Percentiles rank a stretch among this genome's conserved stretches.
These are phyloP conservation scores for Anastatus disparis DNA, from an alignment of 1,140 invertebrate species.

Conservation along the genomic window DNA sequence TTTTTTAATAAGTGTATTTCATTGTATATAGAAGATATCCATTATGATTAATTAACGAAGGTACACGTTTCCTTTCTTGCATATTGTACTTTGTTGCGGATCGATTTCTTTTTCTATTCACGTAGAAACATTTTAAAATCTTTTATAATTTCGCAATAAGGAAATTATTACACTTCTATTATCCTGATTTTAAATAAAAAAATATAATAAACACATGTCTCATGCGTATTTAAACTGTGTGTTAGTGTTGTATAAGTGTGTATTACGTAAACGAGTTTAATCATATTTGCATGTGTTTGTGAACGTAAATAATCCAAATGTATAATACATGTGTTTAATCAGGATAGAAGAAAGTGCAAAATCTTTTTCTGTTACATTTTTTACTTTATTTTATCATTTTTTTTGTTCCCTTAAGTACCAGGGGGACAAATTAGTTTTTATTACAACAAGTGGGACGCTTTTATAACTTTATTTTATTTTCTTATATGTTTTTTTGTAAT, in stretches of 20 bases:
- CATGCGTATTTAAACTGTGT: too few species aligned
- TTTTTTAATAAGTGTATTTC: conserved; percentile 57
- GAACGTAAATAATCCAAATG: too few species aligned
- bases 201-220: too few species aligned
- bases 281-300: too few species aligned
- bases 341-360: conserved; percentile 13
- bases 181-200: too few species aligned
- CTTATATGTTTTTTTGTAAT: conserved; percentile 42
- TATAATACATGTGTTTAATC: conserved; percentile 13
- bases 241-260: too few species aligned
- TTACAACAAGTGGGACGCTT: conserved; percentile 46
- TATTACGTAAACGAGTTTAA: too few species aligned
- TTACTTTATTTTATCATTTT: conserved; percentile 16
- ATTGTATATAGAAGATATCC: conserved; percentile 59
- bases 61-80: conserved; percentile 60
- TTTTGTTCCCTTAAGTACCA: conserved; percentile 58
- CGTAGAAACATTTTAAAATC: too few species aligned
- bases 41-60: conserved; percentile 51
- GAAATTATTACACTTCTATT: too few species aligned
- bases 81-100: conserved; percentile 60
- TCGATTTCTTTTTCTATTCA: too few species aligned
- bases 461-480: conserved; percentile 48
- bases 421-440: conserved; percentile 54
- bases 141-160: too few species aligned
- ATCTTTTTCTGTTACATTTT: too few species aligned